Conservation (phyloP, 2,797 vertebrate species). For the Muraenolepis orangiensis region DNA sequence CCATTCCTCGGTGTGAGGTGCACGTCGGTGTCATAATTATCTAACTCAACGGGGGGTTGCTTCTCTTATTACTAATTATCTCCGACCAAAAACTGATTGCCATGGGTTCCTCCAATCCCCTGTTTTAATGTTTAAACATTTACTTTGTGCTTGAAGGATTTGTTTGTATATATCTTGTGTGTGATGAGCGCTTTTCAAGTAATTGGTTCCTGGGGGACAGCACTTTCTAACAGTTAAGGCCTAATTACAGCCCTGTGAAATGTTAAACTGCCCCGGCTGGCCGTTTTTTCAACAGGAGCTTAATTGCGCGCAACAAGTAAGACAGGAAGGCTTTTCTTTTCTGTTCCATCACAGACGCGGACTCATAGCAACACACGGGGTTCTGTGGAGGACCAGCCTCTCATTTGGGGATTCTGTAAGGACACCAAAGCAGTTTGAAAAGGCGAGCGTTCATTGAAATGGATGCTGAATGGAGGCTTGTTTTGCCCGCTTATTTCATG, state of each 20-base stretch:
- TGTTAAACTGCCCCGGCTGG: slow-evolving; percentile 90
- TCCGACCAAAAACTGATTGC: slow-evolving; percentile 87
- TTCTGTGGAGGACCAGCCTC: slow-evolving; percentile 88
- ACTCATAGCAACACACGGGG: slow-evolving; percentile 83
- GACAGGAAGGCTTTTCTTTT: slow-evolving; percentile 87
- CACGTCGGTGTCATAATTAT: slow-evolving; percentile 89
- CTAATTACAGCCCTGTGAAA: slow-evolving; percentile 98
- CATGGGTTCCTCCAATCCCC: slow-evolving; percentile 88
- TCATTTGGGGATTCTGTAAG: slow-evolving; percentile 87
- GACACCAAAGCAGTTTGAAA: slow-evolving; percentile 81
- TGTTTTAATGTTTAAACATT: slow-evolving; percentile 98
- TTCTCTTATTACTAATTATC: slow-evolving; percentile 98
- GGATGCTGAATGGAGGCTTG: slow-evolving; percentile 53
- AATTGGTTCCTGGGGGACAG: slow-evolving; percentile 98
- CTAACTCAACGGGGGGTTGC: slow-evolving; percentile 87
- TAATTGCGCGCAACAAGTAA: slow-evolving; percentile 99
- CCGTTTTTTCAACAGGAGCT: slow-evolving; percentile 78
- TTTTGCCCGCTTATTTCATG: slow-evolving; percentile 42
- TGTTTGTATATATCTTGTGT: slow-evolving; percentile 97
- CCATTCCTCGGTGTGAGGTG: slow-evolving; percentile 69
- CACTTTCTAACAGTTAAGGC: slow-evolving; percentile 95
- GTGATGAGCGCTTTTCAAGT: slow-evolving; percentile 96
- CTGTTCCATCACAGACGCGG: slow-evolving; percentile 83
- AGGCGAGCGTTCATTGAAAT: slow-evolving; percentile 70
- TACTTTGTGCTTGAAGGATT: slow-evolving; percentile 99